Evolutionary conservation across 2,797 vertebrate species (phyloP).

Genomic region (Epinephelus awoara): DNA sequence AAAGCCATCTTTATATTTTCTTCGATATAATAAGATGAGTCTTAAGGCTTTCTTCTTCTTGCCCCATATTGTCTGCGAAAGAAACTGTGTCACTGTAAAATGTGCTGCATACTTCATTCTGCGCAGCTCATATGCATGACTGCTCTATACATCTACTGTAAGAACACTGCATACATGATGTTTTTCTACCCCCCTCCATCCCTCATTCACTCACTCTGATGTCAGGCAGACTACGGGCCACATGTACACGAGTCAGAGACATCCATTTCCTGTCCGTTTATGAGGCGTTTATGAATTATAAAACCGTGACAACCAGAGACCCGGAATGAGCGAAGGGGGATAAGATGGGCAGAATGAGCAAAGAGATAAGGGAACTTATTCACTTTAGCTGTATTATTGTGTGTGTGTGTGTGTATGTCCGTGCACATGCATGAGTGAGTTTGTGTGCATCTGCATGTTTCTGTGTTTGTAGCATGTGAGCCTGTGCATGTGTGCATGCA

Average conservation of each 20-base stretch:
- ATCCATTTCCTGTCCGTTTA: conserved; percentile 67
- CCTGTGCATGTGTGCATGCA: conserved; percentile 28
- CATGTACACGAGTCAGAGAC: conserved; percentile 51
- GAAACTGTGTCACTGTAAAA: conserved; percentile 34
- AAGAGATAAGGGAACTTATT: conserved; percentile 36
- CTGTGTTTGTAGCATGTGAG: conserved; percentile 27
- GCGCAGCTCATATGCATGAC: conserved; percentile 44
- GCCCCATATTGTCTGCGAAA: conserved; percentile 4
- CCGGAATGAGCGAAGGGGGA: conserved; percentile 29
- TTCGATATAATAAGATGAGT: not conserved
- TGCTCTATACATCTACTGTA: conserved; percentile 51
- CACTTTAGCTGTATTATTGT: conserved; percentile 6
- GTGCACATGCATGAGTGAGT: not conserved
- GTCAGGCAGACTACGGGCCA: conserved; percentile 38
- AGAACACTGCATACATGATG: conserved; percentile 58
- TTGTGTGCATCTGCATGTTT: conserved; percentile 18
- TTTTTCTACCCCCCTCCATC: conserved; percentile 12
- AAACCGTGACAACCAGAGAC: conserved; percentile 55
- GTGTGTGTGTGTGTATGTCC: not conserved
- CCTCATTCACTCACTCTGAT: conserved; percentile 42
- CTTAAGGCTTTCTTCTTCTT: not conserved
- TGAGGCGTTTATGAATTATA: conserved; percentile 70
- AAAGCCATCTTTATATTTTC: conserved; percentile 4
- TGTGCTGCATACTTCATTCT: conserved; percentile 17
- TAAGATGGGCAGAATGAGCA: conserved; percentile 48